Evolutionary conservation across 2,888 invertebrate species (phyloP), one percentile per base, ranked within the genome.

Genomic region (Tiliacea aurago): DNA sequence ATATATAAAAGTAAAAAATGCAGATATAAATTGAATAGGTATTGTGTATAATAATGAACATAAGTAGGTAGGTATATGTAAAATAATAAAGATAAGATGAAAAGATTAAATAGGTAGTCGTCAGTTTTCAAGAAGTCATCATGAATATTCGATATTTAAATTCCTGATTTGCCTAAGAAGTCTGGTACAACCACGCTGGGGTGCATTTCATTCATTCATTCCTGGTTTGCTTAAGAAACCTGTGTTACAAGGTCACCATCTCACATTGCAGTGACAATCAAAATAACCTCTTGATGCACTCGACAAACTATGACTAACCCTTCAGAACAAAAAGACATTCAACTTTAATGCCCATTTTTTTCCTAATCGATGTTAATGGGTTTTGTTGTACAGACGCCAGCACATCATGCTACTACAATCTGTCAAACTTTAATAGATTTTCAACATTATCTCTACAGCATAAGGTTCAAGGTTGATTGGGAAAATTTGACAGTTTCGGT

Each of bases 1-100:
- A 69, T 69, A 77, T 70, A 61, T 20, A 15, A 33, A 6, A 58
- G 4, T 23, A 73, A 28, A 61, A 28, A 28, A 28, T 37, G 11
- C 18, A 33, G n/a, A 33, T 51, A 15, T 74, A 28, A 45, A 18
- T 23, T 41, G 1, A 64, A 28, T n/a, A 41, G 4, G 23, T 15
- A 56, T n/a, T n/a, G 1, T 9, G 11, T 37, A 28, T 56, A 37
- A 43, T 59, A 37, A 37, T n/a, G n/a, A 15, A 41, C 13, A 41
- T 56, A 55, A 23, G 18, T 28, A 28, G 28, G 28, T 51, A n/a
- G 28, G 28, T 51, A n/a, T 67, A 28, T 33, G 33, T 5, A 45
- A 33, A 20, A 15, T 47, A 58, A n/a, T 73, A 10, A 18, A 58
- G 56, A 59, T 51, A 73, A 73, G 11, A 72, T 73, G 0, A 13